These are phyloP conservation scores for Axinella damicornis DNA, from an alignment of 37 sponge, comb jelly and placozoan genomes.

Conservation along the genomic window DNA sequence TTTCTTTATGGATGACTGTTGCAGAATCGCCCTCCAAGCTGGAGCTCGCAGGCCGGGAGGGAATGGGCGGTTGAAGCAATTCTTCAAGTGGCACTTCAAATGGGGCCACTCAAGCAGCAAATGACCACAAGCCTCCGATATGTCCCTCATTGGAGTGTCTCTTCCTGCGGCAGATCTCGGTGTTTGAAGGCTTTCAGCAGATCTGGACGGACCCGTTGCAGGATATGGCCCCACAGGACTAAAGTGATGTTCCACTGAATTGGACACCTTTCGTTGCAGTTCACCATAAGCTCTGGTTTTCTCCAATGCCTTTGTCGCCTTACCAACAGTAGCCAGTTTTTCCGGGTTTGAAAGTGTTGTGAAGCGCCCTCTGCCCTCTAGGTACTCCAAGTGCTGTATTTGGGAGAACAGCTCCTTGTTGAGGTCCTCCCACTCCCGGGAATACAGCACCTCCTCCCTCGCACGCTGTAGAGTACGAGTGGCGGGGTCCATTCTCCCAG, in stretches of 20 bases:
- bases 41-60: not conserved
- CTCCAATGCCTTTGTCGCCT: slow-evolving; percentile 8
- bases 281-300: not conserved
- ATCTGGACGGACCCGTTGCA: not conserved
- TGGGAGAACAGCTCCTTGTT: slow-evolving; percentile 14
- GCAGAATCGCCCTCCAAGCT: slow-evolving; percentile 18
- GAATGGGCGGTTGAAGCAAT: slow-evolving; percentile 17
- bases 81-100: not conserved
- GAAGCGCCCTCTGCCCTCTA: not conserved
- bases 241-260: slow-evolving; percentile 4
- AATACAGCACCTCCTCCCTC: slow-evolving; percentile 3
- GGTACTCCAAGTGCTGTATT: not conserved
- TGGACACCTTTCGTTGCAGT: not conserved
- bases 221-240: not conserved
- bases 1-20: not conserved
- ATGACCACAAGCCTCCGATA: slow-evolving; percentile 12
- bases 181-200: not conserved
- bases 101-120: slow-evolving; percentile 23
- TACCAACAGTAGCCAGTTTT: slow-evolving; percentile 17
- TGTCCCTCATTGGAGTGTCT: not conserved
- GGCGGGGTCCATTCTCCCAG: not conserved
- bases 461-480: not conserved
- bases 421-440: slow-evolving; percentile 11
- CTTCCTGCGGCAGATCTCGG: not conserved
- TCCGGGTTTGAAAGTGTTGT: slow-evolving; percentile 1